Percentiles rank a stretch among this genome's conserved stretches.
phyloP scores from a whole-genome alignment of 2,888 invertebrate species.

The Phytoseiulus persimilis region DNA sequence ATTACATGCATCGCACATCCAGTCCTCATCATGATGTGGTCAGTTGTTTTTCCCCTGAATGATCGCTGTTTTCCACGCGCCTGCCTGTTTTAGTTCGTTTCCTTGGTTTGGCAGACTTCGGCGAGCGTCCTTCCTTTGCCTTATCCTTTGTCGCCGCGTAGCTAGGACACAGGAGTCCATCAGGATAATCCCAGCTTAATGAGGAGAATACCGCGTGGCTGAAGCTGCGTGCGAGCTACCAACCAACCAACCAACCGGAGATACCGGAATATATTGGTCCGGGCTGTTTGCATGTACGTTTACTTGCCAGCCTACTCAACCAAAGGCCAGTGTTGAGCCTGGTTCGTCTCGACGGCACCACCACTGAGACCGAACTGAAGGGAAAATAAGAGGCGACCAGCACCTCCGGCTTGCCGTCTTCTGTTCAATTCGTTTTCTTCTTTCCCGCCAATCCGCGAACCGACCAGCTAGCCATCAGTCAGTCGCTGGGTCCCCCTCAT shows the following conservation, averaged over 20 bases:
- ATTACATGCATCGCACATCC: no score
- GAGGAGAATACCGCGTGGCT: slow-evolving; percentile 16
- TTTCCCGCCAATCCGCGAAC: background rate
- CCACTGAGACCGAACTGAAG: background rate
- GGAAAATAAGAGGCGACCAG: background rate
- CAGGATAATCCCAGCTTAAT: slow-evolving; percentile 38
- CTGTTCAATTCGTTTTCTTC: background rate
- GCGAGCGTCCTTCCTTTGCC: background rate
- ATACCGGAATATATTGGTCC: background rate
- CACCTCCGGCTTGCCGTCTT: background rate
- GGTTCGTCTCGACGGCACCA: background rate
- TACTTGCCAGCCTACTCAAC: background rate
- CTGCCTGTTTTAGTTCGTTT: background rate
- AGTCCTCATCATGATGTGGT: no score
- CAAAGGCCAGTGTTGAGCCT: background rate
- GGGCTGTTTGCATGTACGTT: background rate
- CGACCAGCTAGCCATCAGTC: background rate
- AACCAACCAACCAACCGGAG: background rate
- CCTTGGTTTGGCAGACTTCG: background rate
- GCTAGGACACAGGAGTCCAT: slow-evolving; percentile 15
- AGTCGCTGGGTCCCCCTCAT: background rate
- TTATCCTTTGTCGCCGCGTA: background rate
- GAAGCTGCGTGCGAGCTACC: background rate
- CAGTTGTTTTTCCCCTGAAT: no score
- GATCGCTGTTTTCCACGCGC: background rate